phyloP scores from a whole-genome alignment of 2,113 vertebrate genomes.

The Tenrec ecaudatus region DNA sequence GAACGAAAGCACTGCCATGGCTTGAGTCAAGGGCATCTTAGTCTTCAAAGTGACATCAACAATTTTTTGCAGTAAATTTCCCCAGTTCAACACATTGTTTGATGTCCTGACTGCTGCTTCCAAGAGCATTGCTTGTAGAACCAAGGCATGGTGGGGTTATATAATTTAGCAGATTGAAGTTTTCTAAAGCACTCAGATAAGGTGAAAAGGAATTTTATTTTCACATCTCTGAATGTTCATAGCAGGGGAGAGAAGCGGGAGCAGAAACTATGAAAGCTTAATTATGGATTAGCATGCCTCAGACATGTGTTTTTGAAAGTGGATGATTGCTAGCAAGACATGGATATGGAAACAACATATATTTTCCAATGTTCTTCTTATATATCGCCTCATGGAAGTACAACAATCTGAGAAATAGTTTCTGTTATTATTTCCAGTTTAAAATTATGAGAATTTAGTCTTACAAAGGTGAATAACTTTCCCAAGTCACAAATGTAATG shows the following conservation, averaged over 20 bases:
- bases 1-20: not conserved
- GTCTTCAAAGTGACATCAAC: no score
- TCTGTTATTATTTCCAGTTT: constrained; percentile 28
- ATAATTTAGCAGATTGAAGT: constrained; percentile 6
- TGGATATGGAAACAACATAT: not conserved
- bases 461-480: not conserved
- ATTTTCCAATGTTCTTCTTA: constrained; percentile 33
- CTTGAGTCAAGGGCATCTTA: no score
- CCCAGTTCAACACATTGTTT: no score
- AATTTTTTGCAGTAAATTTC: no score
- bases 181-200: constrained; percentile 43
- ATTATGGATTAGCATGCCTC: constrained; percentile 3
- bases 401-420: constrained; percentile 50
- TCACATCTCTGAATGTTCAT: constrained; percentile 22
- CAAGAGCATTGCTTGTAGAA: not conserved
- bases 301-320: not conserved
- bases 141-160: no score
- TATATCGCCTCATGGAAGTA: constrained; percentile 3
- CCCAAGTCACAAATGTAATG: not conserved
- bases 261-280: not conserved
- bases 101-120: no score
- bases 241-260: not conserved
- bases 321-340: constrained; percentile 22
- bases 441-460: constrained; percentile 13
- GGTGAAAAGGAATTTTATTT: constrained; percentile 41